These are phyloP conservation scores for Epinephelus fuscoguttatus DNA, from an alignment of 2,113 vertebrate species.

Conservation along the genomic window DNA sequence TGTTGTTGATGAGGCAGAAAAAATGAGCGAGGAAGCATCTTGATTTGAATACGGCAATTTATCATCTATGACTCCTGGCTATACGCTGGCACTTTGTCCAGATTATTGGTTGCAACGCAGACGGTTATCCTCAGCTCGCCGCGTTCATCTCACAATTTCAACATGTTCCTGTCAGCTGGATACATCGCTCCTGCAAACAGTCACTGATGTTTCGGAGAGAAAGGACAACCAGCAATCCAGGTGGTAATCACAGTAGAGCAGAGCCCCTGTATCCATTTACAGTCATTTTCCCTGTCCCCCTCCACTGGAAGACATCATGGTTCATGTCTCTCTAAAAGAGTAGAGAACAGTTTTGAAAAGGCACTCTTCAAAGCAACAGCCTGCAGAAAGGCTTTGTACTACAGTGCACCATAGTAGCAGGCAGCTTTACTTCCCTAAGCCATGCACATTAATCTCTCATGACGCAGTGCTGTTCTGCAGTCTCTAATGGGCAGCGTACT, in stretches of 20 bases:
- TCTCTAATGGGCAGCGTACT: constrained; percentile 32
- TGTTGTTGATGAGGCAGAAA: constrained; percentile 63
- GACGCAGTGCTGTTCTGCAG: constrained; percentile 31
- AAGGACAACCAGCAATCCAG: not conserved
- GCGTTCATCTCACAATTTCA: not conserved
- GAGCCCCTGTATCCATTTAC: constrained; percentile 9
- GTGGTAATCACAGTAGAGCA: not conserved
- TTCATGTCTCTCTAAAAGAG: constrained; percentile 8
- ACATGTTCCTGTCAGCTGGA: constrained; percentile 32
- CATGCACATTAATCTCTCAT: constrained; percentile 35
- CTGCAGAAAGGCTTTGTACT: constrained; percentile 53
- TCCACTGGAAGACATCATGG: constrained; percentile 3
- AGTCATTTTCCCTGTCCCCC: not conserved
- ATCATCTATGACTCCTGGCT: constrained; percentile 41
- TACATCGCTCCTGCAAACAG: not conserved
- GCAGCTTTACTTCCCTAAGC: constrained; percentile 31
- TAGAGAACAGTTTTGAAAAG: constrained; percentile 21
- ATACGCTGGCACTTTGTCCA: constrained; percentile 39
- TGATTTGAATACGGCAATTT: constrained; percentile 57
- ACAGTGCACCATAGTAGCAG: constrained; percentile 2
- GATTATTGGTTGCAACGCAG: constrained; percentile 44
- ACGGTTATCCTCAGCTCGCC: constrained; percentile 24
- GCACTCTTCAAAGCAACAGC: constrained; percentile 38
- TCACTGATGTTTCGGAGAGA: not conserved
- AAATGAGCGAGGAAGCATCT: constrained; percentile 43